Base-by-base conservation (phyloP, 2,797 vertebrate species). In the Artibeus lituratus region DNA sequence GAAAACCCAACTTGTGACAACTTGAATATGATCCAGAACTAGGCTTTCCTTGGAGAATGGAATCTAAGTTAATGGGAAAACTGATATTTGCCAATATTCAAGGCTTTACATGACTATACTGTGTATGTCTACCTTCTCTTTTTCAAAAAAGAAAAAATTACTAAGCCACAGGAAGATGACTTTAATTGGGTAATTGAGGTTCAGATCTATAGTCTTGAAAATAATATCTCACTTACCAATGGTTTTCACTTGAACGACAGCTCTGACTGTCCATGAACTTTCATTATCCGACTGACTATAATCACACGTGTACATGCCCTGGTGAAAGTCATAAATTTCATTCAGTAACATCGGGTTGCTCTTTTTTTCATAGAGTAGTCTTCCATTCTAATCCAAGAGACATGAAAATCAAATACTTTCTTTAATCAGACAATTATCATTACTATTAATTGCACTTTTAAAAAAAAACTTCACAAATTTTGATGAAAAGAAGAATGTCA, bases 301-400 rank as follows among this genome's bases (percentile, higher is more conserved):
- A 93, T 98, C 98, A 93, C 99, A 99, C 1, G 97, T 85, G 0
- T 99, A 99, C 0, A 4, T 95, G 80, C 98, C 99, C 94, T 95
- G 72, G 96, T 99, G 93, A 90, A 29, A 26, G 22, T 82, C 26
- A 55, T 97, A 98, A 37, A 98, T 85, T 44, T 83, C 91, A 51
- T 53, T 91, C 59, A 98, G 73, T n/a, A 62, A 1, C 24, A 99
- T 94, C 53, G 97, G 87, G 70, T 97, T 97, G 19, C 83, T 98
- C 97, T 21, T 53, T 88, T 92, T 69, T 24, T 19, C 0, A 67
- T 57, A 88, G 92, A 98, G 35, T 70, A 81, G 95, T 29, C 12
- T 84, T 87, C 98, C 98, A 97, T 98, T 90, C 99, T 99, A 97
- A 95, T 24, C 0, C 16, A 83, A 95, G 78, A 97, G 26, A 26